These are phyloP conservation scores for Leptinotarsa tumamoca DNA, from an alignment of 2,888 invertebrate genomes.

Conservation along the genomic window DNA sequence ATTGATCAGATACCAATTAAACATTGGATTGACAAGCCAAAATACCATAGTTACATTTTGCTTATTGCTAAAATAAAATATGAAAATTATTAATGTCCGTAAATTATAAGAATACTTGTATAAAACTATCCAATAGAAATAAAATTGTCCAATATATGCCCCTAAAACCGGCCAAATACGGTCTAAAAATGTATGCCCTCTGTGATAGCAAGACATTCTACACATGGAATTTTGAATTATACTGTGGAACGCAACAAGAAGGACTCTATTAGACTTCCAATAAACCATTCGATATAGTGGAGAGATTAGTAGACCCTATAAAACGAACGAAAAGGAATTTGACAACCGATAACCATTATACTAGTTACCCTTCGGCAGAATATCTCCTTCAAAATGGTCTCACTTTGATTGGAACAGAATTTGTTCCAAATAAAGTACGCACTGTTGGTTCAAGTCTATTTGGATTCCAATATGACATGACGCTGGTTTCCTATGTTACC, in stretches of 20 bases:
- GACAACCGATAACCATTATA: too few relatives aligned
- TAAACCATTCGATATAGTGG: slow-evolving; percentile 43
- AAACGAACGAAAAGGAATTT: slow-evolving; percentile 32
- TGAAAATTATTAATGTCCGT: too few relatives aligned
- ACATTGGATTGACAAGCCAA: too few relatives aligned
- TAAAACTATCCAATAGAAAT: too few relatives aligned
- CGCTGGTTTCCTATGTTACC: neutral
- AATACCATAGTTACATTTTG: too few relatives aligned
- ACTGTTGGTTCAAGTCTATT: slow-evolving; percentile 42
- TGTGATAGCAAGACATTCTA: slow-evolving; percentile 45
- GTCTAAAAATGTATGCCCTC: slow-evolving; percentile 42
- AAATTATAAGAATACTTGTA: too few relatives aligned
- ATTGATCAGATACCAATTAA: too few relatives aligned
- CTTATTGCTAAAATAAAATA: too few relatives aligned
- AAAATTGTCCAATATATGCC: too few relatives aligned
- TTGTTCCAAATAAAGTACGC: slow-evolving; percentile 41
- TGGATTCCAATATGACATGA: slow-evolving; percentile 44
- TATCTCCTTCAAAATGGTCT: slow-evolving; percentile 43
- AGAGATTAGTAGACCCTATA: slow-evolving; percentile 39
- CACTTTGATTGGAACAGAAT: slow-evolving; percentile 41
- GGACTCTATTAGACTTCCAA: slow-evolving; percentile 46
- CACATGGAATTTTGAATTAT: slow-evolving; percentile 49
- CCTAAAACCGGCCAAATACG: slow-evolving; percentile 45
- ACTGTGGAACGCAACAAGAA: slow-evolving; percentile 48
- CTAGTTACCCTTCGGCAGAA: slow-evolving; percentile 43